Evolutionary conservation across 23 tunicate genomes (phyloP), one percentile per base, ranked within the genome.

Genomic region (Botrylloides violaceus): DNA sequence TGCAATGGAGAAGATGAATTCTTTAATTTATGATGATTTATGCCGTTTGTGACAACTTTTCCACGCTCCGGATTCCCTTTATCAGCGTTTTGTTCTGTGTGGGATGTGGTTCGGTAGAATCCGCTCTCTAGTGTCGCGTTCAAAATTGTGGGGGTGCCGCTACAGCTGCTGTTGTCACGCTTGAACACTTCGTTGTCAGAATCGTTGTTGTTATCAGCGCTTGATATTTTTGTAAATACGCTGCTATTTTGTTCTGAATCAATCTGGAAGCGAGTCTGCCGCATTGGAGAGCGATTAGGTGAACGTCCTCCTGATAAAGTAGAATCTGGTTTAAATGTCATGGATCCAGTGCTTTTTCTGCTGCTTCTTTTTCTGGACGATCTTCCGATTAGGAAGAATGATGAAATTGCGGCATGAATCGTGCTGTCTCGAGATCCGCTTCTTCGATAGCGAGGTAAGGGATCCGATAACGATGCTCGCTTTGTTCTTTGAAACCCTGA

Each of bases 401-500:
- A 73, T 34, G 91, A 66, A 1, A 78, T 43, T 37, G 53, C 66
- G 34, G 53, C 9, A 43, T 64, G 80, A 47, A 87, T 64, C 36
- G 87, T 87, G 32, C 76, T 76, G 35, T 80, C 86, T 12, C 58
- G 61, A 5, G 75, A 71, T 36, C 86, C 80, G 21, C 77, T 66
- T n/a, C n/a, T n/a, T 31, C 86, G 50, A 21, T 78, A 57, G 7
- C 87, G 86, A 47, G 86, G 79, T 76, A 82, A 88, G 19, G 87
- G 77, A 4, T 82, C 80, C 9, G 96, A 77, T 22, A 88, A 74
- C 6, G 96, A 88, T 19, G 96, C 96, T 65, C 96, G 47, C 39
- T 79, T 66, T 6, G 96, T 88, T 72, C 73, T 79, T 68, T 77
- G 80, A 57, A 64, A 88, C 64, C 96, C 96, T 88, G 80, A 55